Conservation (phyloP, 1,140 invertebrate species). For the Holcopasites calliopsidis region DNA sequence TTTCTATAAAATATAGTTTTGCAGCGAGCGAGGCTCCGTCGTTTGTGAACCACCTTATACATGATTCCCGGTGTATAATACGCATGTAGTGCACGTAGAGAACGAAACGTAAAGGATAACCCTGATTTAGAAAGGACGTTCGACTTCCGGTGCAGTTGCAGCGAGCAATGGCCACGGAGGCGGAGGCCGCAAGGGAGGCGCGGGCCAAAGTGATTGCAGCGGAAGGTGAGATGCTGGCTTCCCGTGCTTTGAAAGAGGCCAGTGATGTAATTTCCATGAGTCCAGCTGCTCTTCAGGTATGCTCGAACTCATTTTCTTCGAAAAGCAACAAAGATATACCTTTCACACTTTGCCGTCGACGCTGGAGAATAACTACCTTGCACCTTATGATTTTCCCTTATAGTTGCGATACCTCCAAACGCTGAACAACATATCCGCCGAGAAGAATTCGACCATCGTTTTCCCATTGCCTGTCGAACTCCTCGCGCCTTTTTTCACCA, state of each 20-base stretch:
- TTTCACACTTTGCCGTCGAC: background rate
- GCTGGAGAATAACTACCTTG: background rate
- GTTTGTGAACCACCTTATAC: background rate
- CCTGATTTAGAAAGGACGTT: constrained; percentile 90
- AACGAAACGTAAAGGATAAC: constrained; percentile 51
- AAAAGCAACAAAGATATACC: constrained; percentile 6
- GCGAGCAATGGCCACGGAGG: constrained; percentile 93
- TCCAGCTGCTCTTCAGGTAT: constrained; percentile 84
- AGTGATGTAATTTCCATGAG: constrained; percentile 90
- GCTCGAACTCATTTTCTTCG: background rate
- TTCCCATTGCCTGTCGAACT: constrained; percentile 96
- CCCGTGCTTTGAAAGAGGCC: constrained; percentile 92
- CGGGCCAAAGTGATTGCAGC: constrained; percentile 87
- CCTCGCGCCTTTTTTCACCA: constrained; percentile 77
- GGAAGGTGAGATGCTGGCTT: constrained; percentile 93
- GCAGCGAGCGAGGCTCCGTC: too few species aligned
- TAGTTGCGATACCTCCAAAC: constrained; percentile 83
- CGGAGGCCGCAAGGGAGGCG: constrained; percentile 91
- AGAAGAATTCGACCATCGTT: constrained; percentile 98
- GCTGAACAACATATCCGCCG: constrained; percentile 94
- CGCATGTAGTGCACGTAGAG: too few species aligned
- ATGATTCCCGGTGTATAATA: background rate
- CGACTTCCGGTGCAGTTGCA: constrained; percentile 93
- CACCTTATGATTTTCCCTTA: constrained; percentile 54
- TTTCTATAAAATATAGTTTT: too few species aligned